These are phyloP conservation scores for Scaptomyza cyrtandrae DNA, from an alignment of 2,888 invertebrate genomes.

Conservation along the genomic window DNA sequence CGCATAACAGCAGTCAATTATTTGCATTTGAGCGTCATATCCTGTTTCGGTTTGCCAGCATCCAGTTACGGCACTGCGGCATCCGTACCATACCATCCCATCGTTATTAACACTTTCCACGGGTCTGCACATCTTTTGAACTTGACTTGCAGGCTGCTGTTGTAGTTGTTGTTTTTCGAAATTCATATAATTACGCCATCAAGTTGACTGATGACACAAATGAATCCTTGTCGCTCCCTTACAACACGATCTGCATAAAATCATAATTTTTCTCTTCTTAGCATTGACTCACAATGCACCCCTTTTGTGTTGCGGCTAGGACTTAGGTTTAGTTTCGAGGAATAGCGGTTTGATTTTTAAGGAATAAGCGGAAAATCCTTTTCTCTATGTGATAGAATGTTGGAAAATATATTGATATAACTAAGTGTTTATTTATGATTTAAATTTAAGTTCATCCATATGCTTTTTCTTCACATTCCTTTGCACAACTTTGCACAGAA, in stretches of 20 bases:
- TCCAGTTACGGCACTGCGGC: slow-evolving; percentile 58
- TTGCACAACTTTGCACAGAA: too few species aligned
- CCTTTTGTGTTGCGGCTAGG: slow-evolving; percentile 14
- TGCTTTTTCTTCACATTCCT: too few species aligned
- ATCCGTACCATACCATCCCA: slow-evolving; percentile 31
- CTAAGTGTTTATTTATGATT: too few species aligned
- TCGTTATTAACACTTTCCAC: slow-evolving; percentile 75
- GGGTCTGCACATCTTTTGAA: slow-evolving; percentile 65
- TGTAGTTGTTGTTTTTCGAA: slow-evolving; percentile 60
- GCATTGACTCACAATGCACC: slow-evolving; percentile 23
- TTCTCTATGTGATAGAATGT: background rate
- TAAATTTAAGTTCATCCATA: too few species aligned
- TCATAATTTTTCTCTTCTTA: slow-evolving; percentile 73
- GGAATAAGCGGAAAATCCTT: background rate
- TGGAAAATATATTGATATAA: too few species aligned
- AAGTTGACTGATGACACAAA: slow-evolving; percentile 85
- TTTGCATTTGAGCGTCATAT: slow-evolving; percentile 56
- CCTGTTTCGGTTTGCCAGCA: slow-evolving; percentile 69
- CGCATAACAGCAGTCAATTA: slow-evolving; percentile 74
- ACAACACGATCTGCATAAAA: slow-evolving; percentile 79
- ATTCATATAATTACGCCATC: slow-evolving; percentile 84
- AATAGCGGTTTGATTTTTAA: slow-evolving; percentile 32
- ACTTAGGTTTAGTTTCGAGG: slow-evolving; percentile 19
- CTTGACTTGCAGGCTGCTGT: slow-evolving; percentile 43
- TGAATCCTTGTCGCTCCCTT: slow-evolving; percentile 82